phyloP scores from a whole-genome alignment of 2,888 invertebrate genomes.

The Dascillus cervinus region DNA sequence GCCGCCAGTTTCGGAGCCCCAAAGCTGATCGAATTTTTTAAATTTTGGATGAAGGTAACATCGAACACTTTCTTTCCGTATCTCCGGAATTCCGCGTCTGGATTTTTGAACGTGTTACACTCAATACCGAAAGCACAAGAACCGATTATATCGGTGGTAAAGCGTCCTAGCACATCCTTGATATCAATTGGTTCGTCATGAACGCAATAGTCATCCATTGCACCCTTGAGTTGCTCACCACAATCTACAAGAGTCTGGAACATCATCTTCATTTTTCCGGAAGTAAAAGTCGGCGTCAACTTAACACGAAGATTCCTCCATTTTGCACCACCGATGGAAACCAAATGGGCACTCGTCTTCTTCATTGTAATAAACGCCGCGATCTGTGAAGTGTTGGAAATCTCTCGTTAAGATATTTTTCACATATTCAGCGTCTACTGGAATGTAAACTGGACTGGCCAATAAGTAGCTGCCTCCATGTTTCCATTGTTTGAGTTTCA shows the following conservation, averaged over 20 bases:
- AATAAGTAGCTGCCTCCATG: conserved; percentile 8
- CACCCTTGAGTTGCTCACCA: conserved; percentile 42
- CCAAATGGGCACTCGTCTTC: conserved; percentile 49
- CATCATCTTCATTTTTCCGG: conserved; percentile 56
- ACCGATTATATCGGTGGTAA: conserved; percentile 51
- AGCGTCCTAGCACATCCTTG: conserved; percentile 47
- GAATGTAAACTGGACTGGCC: conserved; percentile 10
- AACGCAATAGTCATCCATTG: conserved; percentile 5
- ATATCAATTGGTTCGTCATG: conserved; percentile 18
- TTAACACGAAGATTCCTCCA: conserved; percentile 55
- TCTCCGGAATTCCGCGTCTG: conserved; percentile 43
- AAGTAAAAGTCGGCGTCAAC: conserved; percentile 55
- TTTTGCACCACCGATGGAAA: conserved; percentile 45
- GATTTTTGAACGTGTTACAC: conserved; percentile 46
- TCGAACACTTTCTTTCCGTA: conserved; percentile 21
- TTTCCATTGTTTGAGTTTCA: conserved; percentile 1
- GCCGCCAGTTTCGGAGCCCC: conserved; percentile 24
- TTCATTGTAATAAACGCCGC: conserved; percentile 51
- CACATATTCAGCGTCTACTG: conserved; percentile 24
- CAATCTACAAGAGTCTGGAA: conserved; percentile 49
- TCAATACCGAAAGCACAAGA: conserved; percentile 52
- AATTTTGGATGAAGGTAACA: conserved; percentile 16
- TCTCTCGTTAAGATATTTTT: conserved; percentile 33
- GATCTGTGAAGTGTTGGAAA: conserved; percentile 40
- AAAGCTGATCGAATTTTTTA: conserved; percentile 19